These are phyloP conservation scores for Myotis pilosus DNA, from an alignment of 2,797 vertebrate genomes.

Conservation along the genomic window DNA sequence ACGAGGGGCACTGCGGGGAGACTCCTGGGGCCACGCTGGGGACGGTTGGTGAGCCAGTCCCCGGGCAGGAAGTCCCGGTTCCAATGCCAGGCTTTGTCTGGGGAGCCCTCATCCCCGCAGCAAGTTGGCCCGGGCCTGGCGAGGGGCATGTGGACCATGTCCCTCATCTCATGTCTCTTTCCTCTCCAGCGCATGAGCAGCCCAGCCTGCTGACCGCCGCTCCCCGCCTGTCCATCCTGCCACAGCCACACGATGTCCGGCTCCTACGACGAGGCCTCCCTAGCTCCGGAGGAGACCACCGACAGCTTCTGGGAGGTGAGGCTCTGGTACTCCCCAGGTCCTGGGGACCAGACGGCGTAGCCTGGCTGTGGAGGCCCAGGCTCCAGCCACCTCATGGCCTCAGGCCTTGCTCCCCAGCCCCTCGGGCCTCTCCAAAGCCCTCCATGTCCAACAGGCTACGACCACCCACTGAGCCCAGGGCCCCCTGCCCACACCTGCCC, in stretches of 20 bases:
- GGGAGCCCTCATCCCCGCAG: background rate
- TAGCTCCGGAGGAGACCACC: conserved; percentile 92
- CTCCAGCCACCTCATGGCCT: background rate
- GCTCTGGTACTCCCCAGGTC: background rate
- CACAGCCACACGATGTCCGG: conserved; percentile 90
- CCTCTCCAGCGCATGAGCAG: conserved; percentile 88
- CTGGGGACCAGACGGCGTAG: background rate
- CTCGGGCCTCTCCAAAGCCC: background rate
- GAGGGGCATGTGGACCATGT: rapidly evolving
- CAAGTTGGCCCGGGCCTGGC: background rate
- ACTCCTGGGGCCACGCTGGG: background rate
- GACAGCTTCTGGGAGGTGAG: conserved; percentile 99
- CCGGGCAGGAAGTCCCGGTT: background rate
- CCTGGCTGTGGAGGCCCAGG: background rate
- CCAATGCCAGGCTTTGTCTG: background rate
- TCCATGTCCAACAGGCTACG: background rate
- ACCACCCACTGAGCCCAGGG: background rate
- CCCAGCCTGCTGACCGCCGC: conserved; percentile 46
- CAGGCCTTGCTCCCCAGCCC: background rate
- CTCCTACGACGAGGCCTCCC: conserved; percentile 93
- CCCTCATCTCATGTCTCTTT: background rate
- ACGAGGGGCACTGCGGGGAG: background rate
- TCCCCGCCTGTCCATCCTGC: conserved; percentile 15
- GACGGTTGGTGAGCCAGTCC: background rate
- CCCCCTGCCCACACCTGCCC: background rate